These are phyloP conservation scores for Coelopa pilipes DNA, from an alignment of 2,888 invertebrate genomes.

Conservation along the genomic window DNA sequence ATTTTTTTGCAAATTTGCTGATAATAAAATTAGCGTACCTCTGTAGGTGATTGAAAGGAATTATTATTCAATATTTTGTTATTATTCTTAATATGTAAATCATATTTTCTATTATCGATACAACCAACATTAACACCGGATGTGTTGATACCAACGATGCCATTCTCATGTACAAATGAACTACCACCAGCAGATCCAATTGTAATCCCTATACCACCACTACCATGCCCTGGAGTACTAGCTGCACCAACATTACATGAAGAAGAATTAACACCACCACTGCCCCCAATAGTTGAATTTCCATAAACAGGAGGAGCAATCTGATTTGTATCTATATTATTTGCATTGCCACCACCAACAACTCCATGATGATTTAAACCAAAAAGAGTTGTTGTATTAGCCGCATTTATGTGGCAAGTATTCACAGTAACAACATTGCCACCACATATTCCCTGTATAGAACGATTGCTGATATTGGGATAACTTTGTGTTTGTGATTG, in stretches of 20 bases:
- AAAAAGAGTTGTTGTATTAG: slow-evolving; percentile 48
- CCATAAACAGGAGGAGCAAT: slow-evolving; percentile 22
- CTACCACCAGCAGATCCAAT: slow-evolving; percentile 32
- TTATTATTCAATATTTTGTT: slow-evolving; percentile 54
- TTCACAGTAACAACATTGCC: slow-evolving; percentile 46
- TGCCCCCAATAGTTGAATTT: slow-evolving; percentile 30
- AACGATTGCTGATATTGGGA: slow-evolving; percentile 50
- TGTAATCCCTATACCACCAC: slow-evolving; percentile 25
- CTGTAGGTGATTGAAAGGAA: slow-evolving; percentile 52
- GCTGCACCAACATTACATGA: slow-evolving; percentile 16
- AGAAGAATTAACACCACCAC: slow-evolving; percentile 28
- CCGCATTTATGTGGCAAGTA: slow-evolving; percentile 38
- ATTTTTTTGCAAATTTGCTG: slow-evolving; percentile 6
- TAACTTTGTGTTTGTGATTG: slow-evolving; percentile 47
- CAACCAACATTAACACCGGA: slow-evolving; percentile 41
- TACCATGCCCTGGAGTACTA: slow-evolving; percentile 34
- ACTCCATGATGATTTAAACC: slow-evolving; percentile 45
- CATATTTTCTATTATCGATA: slow-evolving; percentile 57
- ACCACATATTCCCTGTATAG: slow-evolving; percentile 48
- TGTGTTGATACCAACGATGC: slow-evolving; percentile 43
- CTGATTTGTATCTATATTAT: slow-evolving; percentile 39
- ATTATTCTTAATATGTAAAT: slow-evolving; percentile 48
- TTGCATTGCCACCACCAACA: slow-evolving; percentile 39
- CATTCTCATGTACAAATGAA: slow-evolving; percentile 50
- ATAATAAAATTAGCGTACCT: slow-evolving; percentile 50